Percentiles rank a stretch among this genome's conserved stretches.
These are phyloP conservation scores for Crenuchus spilurus DNA, from an alignment of 2,797 vertebrate species.

Conservation along the genomic window DNA sequence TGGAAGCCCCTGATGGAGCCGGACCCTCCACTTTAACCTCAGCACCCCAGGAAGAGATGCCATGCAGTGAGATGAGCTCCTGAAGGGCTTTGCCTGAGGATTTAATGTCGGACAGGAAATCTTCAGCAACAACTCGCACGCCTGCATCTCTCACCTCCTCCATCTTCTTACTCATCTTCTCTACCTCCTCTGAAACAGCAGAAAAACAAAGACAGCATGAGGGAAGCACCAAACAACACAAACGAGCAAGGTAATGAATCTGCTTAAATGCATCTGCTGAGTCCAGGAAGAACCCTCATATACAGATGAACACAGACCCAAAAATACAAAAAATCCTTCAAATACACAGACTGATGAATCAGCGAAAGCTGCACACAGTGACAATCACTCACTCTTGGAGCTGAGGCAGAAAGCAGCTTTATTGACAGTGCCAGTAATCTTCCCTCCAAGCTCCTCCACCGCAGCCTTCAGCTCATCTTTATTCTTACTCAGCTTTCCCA, in stretches of 20 bases:
- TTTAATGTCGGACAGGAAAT: slow-evolving; percentile 87
- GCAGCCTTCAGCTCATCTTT: slow-evolving; percentile 89
- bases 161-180: slow-evolving; percentile 98
- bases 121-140: slow-evolving; percentile 88
- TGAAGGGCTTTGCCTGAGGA: slow-evolving; percentile 84
- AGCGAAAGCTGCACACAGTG: too few relatives aligned
- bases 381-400: slow-evolving; percentile 86
- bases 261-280: not conserved
- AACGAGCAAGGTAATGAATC: slow-evolving; percentile 8
- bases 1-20: slow-evolving; percentile 70
- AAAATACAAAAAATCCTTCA: too few relatives aligned
- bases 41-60: slow-evolving; percentile 90
- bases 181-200: slow-evolving; percentile 87
- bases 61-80: slow-evolving; percentile 86
- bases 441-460: slow-evolving; percentile 92
- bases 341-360: too few relatives aligned
- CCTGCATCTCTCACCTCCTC: slow-evolving; percentile 89
- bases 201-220: slow-evolving; percentile 13
- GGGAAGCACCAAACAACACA: not conserved
- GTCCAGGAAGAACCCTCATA: not conserved
- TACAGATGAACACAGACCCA: not conserved
- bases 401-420: slow-evolving; percentile 92
- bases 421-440: slow-evolving; percentile 82
- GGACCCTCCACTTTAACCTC: slow-evolving; percentile 86
- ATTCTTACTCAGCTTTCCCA: slow-evolving; percentile 91